phyloP scores from a whole-genome alignment of 2,113 vertebrate species.

The Pelvicachromis taeniatus region DNA sequence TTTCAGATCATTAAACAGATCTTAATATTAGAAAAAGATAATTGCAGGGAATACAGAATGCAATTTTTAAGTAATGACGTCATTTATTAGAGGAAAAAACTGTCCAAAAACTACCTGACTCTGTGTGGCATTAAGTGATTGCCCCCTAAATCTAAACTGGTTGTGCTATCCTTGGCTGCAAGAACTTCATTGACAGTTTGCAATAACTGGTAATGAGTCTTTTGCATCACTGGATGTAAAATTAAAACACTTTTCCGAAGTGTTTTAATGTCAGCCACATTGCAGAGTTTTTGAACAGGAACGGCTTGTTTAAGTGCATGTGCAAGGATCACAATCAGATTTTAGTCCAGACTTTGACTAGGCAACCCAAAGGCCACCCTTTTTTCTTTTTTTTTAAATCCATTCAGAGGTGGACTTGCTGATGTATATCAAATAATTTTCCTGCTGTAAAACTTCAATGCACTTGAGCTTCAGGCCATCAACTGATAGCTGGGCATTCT shows the following conservation, averaged over 20 bases:
- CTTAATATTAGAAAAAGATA: not conserved
- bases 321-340: not conserved
- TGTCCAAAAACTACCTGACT: not conserved
- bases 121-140: not conserved
- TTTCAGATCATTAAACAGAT: not conserved
- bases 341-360: not conserved
- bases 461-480: not conserved
- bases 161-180: not conserved
- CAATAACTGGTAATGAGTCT: not conserved
- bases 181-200: not conserved
- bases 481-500: not conserved
- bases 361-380: not conserved
- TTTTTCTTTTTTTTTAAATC: too few species aligned
- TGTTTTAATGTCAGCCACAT: not conserved
- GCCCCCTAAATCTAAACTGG: too few species aligned
- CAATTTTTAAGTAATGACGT: not conserved
- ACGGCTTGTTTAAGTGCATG: fast-evolving
- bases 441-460: not conserved
- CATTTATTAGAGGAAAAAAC: not conserved
- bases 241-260: not conserved
- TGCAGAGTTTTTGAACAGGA: not conserved
- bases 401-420: not conserved
- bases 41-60: not conserved
- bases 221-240: not conserved
- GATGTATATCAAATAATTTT: not conserved